phyloP scores from a whole-genome alignment of 2,113 vertebrate species.

The Bos taurus region ARS-UCD2.0 NC_037336.1:46071501-46072000 shows the following conservation, averaged over 20 bases:
- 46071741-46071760: neutral
- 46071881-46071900: neutral
- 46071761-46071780: neutral
- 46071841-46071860: neutral
- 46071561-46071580: neutral
- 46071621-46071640: neutral
- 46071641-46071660: neutral
- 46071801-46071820: neutral
- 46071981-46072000: neutral
- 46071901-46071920: neutral
- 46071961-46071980: neutral
- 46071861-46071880: neutral
- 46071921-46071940: neutral
- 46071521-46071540: neutral
- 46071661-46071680: neutral
- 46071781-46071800: neutral
- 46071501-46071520: neutral
- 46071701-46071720: fast-evolving
- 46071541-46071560: neutral
- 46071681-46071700: neutral
- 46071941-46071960: neutral
- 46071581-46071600: neutral
- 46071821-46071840: neutral
- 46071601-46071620: neutral
- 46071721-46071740: neutral